Conservation (phyloP, 2,888 invertebrate genomes). For the Drosophila kambysellisi region DNA sequence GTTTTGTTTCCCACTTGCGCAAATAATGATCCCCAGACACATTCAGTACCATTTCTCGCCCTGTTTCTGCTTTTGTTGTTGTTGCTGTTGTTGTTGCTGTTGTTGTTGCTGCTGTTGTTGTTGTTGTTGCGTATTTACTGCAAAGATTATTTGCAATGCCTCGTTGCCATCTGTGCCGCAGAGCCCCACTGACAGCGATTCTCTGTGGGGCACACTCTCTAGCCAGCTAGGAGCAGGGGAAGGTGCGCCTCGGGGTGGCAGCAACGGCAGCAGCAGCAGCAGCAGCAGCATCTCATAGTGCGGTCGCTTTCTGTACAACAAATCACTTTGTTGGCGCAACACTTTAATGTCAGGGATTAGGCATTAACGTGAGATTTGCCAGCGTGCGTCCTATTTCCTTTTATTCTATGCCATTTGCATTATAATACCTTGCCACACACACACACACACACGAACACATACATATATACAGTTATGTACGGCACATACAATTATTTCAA, state of each 20-base stretch:
- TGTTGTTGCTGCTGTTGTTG: slow-evolving; percentile 30
- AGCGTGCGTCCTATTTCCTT: slow-evolving; percentile 40
- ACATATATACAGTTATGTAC: not conserved
- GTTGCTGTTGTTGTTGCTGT: slow-evolving; percentile 16
- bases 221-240: not conserved
- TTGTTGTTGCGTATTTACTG: slow-evolving; percentile 71
- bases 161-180: slow-evolving; percentile 54
- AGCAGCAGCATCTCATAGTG: slow-evolving; percentile 45
- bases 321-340: slow-evolving; percentile 79
- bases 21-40: slow-evolving; percentile 83
- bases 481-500: slow-evolving; percentile 48
- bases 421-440: slow-evolving; percentile 22
- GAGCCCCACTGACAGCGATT: slow-evolving; percentile 1
- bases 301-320: slow-evolving; percentile 76
- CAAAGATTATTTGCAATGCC: slow-evolving; percentile 80
- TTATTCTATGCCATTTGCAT: slow-evolving; percentile 60
- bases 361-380: slow-evolving; percentile 76
- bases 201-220: not conserved
- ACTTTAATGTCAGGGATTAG: slow-evolving; percentile 81
- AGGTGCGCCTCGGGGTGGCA: not conserved
- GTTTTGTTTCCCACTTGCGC: slow-evolving; percentile 79
- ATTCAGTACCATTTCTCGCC: slow-evolving; percentile 53
- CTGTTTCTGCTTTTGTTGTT: slow-evolving; percentile 11
- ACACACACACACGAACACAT: slow-evolving; percentile 7
- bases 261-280: not conserved